A percentile compares a stretch with the other conserved stretches of the same genome.
phyloP scores from a whole-genome alignment of 2,113 vertebrate genomes.

The Paratilapia polleni region DNA sequence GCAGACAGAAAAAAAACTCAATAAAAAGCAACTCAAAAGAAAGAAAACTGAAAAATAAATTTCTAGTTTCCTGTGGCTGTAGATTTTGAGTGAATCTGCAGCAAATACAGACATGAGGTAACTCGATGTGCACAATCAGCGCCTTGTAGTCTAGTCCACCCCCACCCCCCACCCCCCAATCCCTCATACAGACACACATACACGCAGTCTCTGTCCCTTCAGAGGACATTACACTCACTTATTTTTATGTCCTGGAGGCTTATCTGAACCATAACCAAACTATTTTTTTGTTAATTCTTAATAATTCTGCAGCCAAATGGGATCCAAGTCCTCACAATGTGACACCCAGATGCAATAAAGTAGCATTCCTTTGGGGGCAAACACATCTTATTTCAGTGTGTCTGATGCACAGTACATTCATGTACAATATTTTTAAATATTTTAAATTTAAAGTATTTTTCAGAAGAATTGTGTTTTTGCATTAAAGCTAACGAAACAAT shows the following conservation, averaged over 20 bases:
- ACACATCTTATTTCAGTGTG: neutral
- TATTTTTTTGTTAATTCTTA: neutral
- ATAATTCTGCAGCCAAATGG: neutral
- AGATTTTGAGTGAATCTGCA: neutral
- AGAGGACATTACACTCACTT: neutral
- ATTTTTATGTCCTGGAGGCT: neutral
- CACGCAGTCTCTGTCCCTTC: neutral
- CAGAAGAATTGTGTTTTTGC: neutral
- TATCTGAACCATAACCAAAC: neutral
- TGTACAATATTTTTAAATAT: neutral
- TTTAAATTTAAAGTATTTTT: neutral
- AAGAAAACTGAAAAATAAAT: neutral
- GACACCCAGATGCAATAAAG: neutral
- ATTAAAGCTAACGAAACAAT: neutral
- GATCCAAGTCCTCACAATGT: neutral
- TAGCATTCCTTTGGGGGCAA: neutral
- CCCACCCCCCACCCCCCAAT: fast-evolving
- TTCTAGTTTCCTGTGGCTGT: neutral
- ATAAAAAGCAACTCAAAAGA: too few species aligned
- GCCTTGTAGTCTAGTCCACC: conserved; percentile 27
- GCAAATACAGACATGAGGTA: conserved; percentile 45
- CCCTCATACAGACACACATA: conserved; percentile 1
- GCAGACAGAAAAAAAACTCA: neutral
- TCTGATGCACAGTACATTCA: neutral
- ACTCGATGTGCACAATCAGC: conserved; percentile 44